Evolutionary conservation across 2,797 vertebrate genomes (phyloP).

Genomic region (Argya squamiceps): DNA sequence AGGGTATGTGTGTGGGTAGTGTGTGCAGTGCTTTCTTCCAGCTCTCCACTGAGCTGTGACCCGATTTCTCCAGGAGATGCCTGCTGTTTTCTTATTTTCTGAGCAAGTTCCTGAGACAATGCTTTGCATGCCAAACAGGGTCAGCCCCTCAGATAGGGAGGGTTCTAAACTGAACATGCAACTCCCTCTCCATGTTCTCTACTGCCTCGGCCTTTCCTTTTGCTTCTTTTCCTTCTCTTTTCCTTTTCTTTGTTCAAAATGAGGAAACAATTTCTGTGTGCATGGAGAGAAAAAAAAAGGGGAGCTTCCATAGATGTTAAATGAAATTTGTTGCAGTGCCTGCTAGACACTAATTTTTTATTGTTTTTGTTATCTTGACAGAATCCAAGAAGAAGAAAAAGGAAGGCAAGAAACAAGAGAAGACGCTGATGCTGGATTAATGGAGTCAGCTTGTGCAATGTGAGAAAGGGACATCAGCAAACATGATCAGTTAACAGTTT

Average conservation of each 20-base stretch:
- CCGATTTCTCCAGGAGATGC: conserved; percentile 49
- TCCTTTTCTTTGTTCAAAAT: background rate
- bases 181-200: background rate
- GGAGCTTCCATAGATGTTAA: background rate
- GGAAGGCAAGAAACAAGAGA: conserved; percentile 85
- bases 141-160: background rate
- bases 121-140: conserved; percentile 41
- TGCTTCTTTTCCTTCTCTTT: background rate
- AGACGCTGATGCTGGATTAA: conserved; percentile 82
- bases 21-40: background rate
- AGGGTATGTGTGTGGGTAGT: background rate
- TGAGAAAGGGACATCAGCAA: conserved; percentile 65
- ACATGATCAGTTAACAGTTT: conserved; percentile 73
- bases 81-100: conserved; percentile 49
- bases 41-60: conserved; percentile 40
- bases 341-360: background rate
- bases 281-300: background rate
- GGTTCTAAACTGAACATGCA: background rate
- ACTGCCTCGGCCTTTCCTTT: background rate
- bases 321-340: background rate
- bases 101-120: conserved; percentile 49
- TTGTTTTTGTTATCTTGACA: conserved; percentile 45
- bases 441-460: background rate
- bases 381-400: conserved; percentile 87
- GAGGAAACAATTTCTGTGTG: background rate